A percentile compares a stretch with the other conserved stretches of the same genome.
Conservation (phyloP, 2,797 vertebrate genomes). For the Chanos chanos region DNA sequence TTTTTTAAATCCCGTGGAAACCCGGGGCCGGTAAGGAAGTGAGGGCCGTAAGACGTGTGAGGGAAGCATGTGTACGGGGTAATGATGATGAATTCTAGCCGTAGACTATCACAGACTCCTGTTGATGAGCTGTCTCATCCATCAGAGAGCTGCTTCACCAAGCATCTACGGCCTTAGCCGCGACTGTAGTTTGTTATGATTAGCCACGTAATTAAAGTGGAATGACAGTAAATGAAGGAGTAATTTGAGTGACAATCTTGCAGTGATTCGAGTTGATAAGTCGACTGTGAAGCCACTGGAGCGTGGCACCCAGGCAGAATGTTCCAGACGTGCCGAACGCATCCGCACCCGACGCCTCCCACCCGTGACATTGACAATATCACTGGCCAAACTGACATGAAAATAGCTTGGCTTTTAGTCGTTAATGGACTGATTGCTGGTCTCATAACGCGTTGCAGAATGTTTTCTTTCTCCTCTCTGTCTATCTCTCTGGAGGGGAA, state of each 20-base stretch:
- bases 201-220: constrained; percentile 67
- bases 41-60: constrained; percentile 18
- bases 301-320: constrained; percentile 17
- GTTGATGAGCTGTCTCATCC: constrained; percentile 59
- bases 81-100: constrained; percentile 51
- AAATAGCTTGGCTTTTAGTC: constrained; percentile 20
- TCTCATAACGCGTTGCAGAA: constrained; percentile 33
- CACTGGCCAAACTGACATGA: constrained; percentile 31
- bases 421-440: constrained; percentile 39
- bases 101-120: constrained; percentile 23
- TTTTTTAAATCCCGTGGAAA: too few relatives aligned
- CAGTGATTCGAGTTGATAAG: constrained; percentile 51
- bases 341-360: not conserved
- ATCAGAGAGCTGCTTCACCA: constrained; percentile 46
- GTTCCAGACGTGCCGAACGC: not conserved
- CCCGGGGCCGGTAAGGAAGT: constrained; percentile 13
- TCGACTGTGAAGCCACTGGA: constrained; percentile 36
- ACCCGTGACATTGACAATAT: constrained; percentile 25
- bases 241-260: constrained; percentile 61
- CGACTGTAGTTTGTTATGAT: constrained; percentile 70
- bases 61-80: constrained; percentile 24
- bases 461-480: not conserved
- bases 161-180: constrained; percentile 48
- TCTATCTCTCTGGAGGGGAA: not conserved
- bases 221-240: constrained; percentile 66